Evolutionary conservation across 2,797 vertebrate species (phyloP).

Genomic region (Microctenopoma steveboyesi): DNA sequence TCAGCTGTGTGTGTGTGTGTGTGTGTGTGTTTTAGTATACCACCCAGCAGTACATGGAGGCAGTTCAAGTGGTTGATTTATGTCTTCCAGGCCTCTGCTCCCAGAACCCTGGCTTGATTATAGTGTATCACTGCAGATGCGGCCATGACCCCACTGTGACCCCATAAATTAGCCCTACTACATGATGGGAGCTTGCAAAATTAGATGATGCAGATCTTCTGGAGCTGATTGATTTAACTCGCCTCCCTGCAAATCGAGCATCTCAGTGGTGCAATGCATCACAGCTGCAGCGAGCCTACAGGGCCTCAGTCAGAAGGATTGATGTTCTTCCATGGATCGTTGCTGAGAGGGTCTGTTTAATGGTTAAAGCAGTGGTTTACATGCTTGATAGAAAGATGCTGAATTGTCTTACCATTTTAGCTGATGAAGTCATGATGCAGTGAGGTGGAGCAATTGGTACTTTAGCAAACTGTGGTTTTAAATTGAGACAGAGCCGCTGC

Average conservation of each 20-base stretch:
- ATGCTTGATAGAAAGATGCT: constrained; percentile 44
- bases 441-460: constrained; percentile 12
- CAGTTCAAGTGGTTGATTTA: constrained; percentile 64
- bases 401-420: constrained; percentile 17
- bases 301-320: constrained; percentile 45
- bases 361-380: constrained; percentile 46
- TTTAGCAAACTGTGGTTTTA: constrained; percentile 40
- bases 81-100: constrained; percentile 35
- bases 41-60: constrained; percentile 29
- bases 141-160: constrained; percentile 68
- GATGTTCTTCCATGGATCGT: constrained; percentile 55
- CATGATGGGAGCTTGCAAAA: constrained; percentile 63
- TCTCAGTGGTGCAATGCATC: constrained; percentile 68
- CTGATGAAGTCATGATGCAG: constrained; percentile 5
- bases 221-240: constrained; percentile 71
- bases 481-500: constrained; percentile 26
- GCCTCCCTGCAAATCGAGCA: constrained; percentile 53
- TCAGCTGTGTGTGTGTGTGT: constrained; percentile 6
- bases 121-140: constrained; percentile 57
- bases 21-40: constrained; percentile 18
- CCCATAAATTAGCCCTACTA: constrained; percentile 71
- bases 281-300: constrained; percentile 57
- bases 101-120: constrained; percentile 67
- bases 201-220: constrained; percentile 69
- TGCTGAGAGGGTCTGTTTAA: constrained; percentile 48